Percentiles rank a stretch among this genome's conserved stretches.
Conservation (phyloP, 2,888 invertebrate species). For the Pyrrhosoma nymphula region DNA sequence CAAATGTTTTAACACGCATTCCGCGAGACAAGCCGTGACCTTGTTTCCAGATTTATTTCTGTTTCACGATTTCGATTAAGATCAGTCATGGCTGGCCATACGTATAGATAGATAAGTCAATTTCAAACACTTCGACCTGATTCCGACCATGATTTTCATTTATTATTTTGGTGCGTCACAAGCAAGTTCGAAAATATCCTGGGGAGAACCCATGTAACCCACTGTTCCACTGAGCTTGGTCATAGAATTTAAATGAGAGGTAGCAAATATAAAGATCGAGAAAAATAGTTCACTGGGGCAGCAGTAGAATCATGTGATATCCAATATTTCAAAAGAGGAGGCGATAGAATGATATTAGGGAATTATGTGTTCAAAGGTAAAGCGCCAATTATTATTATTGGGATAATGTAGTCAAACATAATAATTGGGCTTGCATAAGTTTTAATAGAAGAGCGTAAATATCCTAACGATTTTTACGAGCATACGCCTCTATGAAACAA, state of each 20-base stretch:
- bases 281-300: neutral
- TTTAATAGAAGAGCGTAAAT: too few species aligned
- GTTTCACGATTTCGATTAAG: neutral
- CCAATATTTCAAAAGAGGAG: too few species aligned
- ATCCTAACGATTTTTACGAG: too few species aligned
- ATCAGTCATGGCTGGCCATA: neutral
- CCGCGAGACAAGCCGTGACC: neutral
- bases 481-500: too few species aligned
- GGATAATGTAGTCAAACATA: too few species aligned
- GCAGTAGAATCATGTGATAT: neutral
- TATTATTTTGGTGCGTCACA: neutral
- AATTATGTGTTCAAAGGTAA: too few species aligned
- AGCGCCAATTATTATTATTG: too few species aligned
- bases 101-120: neutral
- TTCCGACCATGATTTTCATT: neutral
- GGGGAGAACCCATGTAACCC: neutral
- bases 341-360: too few species aligned
- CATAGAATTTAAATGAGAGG: neutral
- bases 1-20: neutral
- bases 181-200: neutral
- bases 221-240: neutral
- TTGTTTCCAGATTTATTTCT: neutral
- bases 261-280: neutral
- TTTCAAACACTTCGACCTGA: slow-evolving; percentile 29
- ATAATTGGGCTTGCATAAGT: too few species aligned